These are phyloP conservation scores for Diuraphis noxia DNA, from an alignment of 1,140 invertebrate species.

Conservation along the genomic window DNA sequence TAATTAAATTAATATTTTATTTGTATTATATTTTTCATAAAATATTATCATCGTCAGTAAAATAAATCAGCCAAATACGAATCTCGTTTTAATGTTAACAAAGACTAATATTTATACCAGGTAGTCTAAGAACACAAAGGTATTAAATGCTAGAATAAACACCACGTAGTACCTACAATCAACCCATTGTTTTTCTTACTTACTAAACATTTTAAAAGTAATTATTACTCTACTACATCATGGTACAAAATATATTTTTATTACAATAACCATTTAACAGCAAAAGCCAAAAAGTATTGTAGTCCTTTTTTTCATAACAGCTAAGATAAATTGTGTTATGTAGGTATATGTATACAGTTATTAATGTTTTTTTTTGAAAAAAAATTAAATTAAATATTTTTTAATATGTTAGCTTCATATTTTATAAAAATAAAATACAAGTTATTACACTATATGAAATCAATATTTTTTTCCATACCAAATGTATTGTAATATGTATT, in stretches of 20 bases:
- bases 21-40: not conserved
- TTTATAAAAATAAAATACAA: not conserved
- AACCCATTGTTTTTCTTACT: not conserved
- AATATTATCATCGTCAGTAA: not conserved
- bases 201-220: constrained; percentile 5
- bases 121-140: not conserved
- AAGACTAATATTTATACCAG: not conserved
- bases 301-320: not conserved
- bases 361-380: not conserved
- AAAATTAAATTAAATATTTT: not conserved
- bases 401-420: not conserved
- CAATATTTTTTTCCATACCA: not conserved
- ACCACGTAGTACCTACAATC: not conserved
- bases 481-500: no score
- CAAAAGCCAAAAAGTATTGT: not conserved
- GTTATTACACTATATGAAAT: not conserved
- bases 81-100: not conserved
- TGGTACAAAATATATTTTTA: constrained; percentile 1
- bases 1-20: not conserved
- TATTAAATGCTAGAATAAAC: not conserved
- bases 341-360: no score
- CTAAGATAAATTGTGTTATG: not conserved
- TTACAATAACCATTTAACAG: not conserved
- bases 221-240: not conserved
- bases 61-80: not conserved